Conservation (phyloP, 2,113 vertebrate genomes). For the Aphyosemion australe region DNA sequence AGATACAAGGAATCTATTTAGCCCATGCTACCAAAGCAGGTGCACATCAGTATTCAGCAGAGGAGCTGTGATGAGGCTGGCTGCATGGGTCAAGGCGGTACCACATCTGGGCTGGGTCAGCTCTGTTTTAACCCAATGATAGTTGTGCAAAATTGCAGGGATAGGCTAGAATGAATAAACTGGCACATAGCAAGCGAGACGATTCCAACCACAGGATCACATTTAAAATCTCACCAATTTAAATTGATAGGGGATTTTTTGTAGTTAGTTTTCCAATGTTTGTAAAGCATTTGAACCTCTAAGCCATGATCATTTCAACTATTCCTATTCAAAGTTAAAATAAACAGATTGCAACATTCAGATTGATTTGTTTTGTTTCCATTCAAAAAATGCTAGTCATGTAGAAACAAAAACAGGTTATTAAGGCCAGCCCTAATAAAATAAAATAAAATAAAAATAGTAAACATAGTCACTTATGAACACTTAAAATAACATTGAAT, state of each 20-base stretch:
- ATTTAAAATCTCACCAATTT: slow-evolving; percentile 5
- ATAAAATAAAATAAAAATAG: too few relatives aligned
- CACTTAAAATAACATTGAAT: too few relatives aligned
- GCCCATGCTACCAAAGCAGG: slow-evolving; percentile 61
- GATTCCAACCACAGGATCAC: slow-evolving; percentile 1
- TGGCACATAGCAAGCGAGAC: slow-evolving; percentile 7
- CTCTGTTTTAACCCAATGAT: slow-evolving; percentile 48
- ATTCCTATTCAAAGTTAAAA: too few relatives aligned
- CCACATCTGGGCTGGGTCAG: slow-evolving; percentile 67
- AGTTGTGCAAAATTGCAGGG: slow-evolving; percentile 44
- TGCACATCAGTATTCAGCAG: slow-evolving; percentile 77
- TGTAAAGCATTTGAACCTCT: background rate
- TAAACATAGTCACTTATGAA: too few relatives aligned
- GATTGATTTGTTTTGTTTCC: too few relatives aligned
- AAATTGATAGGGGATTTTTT: background rate
- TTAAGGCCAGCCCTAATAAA: too few relatives aligned
- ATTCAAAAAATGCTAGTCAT: too few relatives aligned
- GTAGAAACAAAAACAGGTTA: too few relatives aligned
- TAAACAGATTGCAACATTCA: too few relatives aligned
- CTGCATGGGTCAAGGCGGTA: slow-evolving; percentile 59
- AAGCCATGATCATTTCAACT: too few relatives aligned
- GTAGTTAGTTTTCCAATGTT: background rate
- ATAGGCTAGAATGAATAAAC: slow-evolving; percentile 5
- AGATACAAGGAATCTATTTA: slow-evolving; percentile 71
- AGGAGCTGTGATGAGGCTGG: slow-evolving; percentile 41